phyloP scores from a whole-genome alignment of 2,888 invertebrate genomes.

The Strigamia crassipes region DNA sequence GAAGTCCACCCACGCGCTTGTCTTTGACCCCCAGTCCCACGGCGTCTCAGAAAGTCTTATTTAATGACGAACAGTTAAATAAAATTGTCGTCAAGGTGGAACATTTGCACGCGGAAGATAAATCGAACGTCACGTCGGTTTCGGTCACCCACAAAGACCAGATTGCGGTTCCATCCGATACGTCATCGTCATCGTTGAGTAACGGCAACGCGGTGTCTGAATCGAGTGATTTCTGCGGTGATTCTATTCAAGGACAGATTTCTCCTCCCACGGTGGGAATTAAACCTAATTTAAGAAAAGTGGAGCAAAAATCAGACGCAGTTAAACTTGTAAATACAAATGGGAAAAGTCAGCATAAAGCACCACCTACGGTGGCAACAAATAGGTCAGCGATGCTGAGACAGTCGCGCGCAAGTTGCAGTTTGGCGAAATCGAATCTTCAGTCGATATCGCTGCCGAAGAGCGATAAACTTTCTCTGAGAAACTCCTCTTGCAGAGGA shows the following conservation, averaged over 20 bases:
- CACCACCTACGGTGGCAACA: conserved; percentile 22
- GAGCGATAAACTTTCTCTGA: neutral
- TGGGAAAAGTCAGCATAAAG: neutral
- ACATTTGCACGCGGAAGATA: neutral
- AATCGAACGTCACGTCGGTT: conserved; percentile 3
- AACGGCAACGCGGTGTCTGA: conserved; percentile 4
- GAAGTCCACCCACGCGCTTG: neutral
- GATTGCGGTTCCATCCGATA: neutral
- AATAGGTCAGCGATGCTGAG: conserved; percentile 30
- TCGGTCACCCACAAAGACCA: neutral
- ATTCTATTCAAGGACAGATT: neutral
- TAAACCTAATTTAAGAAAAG: neutral
- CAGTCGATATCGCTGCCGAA: neutral
- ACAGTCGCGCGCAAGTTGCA: neutral
- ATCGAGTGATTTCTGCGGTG: neutral
- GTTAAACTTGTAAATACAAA: conserved; percentile 13
- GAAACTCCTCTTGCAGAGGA: neutral
- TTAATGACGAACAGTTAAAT: neutral
- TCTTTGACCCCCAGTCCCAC: neutral
- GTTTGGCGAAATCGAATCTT: neutral
- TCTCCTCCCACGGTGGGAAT: neutral
- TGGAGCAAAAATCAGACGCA: neutral
- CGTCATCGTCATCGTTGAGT: conserved; percentile 15
- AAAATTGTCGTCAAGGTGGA: conserved; percentile 4
- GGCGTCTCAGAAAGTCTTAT: neutral